Evolutionary conservation across 2,113 vertebrate genomes (phyloP).

Genomic region (Lasiurus cinereus): DNA sequence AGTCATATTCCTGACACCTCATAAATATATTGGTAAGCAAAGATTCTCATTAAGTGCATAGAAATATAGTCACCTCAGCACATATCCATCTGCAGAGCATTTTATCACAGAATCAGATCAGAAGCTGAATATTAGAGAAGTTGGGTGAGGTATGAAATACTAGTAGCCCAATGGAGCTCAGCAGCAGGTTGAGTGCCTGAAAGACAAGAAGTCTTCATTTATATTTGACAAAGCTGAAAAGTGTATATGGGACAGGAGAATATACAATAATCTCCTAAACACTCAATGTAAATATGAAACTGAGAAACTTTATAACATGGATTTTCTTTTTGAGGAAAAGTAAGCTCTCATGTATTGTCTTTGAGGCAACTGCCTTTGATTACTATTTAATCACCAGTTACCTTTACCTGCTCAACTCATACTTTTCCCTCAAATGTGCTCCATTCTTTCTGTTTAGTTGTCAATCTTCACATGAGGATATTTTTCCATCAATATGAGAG

Average conservation of each 20-base stretch:
- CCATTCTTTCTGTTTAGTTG: background rate
- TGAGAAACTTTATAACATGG: background rate
- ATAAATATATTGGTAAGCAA: background rate
- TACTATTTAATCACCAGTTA: background rate
- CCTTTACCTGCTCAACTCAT: background rate
- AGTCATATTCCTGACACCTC: background rate
- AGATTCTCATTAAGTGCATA: background rate
- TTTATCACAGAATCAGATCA: background rate
- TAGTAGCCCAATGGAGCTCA: background rate
- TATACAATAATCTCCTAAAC: background rate
- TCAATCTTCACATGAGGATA: too few relatives aligned
- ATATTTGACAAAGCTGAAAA: background rate
- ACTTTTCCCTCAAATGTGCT: background rate
- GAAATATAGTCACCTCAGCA: background rate
- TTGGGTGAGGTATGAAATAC: fast-evolving
- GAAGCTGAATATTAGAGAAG: background rate
- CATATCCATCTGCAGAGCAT: background rate
- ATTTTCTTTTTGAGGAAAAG: background rate
- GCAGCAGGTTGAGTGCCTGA: background rate
- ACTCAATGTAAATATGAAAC: background rate
- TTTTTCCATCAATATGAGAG: too few relatives aligned
- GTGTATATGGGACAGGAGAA: background rate
- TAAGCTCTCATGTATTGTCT: background rate
- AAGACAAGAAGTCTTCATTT: background rate
- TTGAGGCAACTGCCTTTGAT: background rate